Evolutionary conservation across 2,888 invertebrate genomes (phyloP).

Genomic region (Catonia carolina): DNA sequence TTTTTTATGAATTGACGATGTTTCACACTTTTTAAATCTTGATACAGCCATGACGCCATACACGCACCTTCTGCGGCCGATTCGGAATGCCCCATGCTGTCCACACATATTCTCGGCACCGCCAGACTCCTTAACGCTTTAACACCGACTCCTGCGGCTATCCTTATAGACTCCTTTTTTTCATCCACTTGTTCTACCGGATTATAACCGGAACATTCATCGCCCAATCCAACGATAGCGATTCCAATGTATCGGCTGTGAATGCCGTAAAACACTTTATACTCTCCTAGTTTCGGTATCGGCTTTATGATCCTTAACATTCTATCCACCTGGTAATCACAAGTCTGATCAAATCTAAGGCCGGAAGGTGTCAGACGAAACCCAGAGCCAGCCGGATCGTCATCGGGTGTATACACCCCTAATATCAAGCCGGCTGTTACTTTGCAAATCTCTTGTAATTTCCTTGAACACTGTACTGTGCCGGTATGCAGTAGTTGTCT

Average conservation of each 20-base stretch:
- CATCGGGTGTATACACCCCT: not conserved
- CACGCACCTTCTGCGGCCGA: slow-evolving; percentile 72
- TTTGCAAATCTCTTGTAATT: too few relatives aligned
- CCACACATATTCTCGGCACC: slow-evolving; percentile 54
- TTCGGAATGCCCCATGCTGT: slow-evolving; percentile 69
- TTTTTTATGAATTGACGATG: slow-evolving; percentile 37
- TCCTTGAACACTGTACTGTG: too few relatives aligned
- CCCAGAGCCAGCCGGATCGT: not conserved
- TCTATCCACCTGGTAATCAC: slow-evolving; percentile 51
- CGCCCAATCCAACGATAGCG: slow-evolving; percentile 66
- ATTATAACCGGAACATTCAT: slow-evolving; percentile 59
- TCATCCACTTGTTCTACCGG: slow-evolving; percentile 64
- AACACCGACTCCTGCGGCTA: slow-evolving; percentile 56
- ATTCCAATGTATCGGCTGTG: slow-evolving; percentile 58
- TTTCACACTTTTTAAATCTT: slow-evolving; percentile 52
- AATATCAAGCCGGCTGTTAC: not conserved
- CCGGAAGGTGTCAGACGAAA: slow-evolving; percentile 41
- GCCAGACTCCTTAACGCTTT: slow-evolving; percentile 41
- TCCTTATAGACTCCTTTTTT: slow-evolving; percentile 64
- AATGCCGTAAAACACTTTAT: slow-evolving; percentile 57
- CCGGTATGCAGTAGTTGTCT: too few relatives aligned
- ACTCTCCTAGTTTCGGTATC: slow-evolving; percentile 50
- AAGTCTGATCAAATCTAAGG: slow-evolving; percentile 51
- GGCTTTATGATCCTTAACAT: slow-evolving; percentile 43
- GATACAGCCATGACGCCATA: slow-evolving; percentile 62